A percentile compares a stretch with the other conserved stretches of the same genome.
phyloP scores from a whole-genome alignment of 2,888 invertebrate species.

The Chloromyia formosa region DNA sequence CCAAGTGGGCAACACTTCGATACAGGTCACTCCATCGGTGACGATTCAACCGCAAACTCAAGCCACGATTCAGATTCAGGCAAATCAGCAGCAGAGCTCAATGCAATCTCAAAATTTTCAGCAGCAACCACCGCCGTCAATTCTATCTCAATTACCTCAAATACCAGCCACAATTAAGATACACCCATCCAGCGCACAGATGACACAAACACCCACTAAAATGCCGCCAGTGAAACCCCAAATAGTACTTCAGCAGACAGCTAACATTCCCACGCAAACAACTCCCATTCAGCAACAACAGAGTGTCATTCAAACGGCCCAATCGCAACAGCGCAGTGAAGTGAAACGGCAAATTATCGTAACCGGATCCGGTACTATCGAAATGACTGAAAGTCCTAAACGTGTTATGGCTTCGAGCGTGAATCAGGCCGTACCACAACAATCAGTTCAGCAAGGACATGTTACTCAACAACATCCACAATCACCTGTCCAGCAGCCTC shows the following conservation, averaged over 20 bases:
- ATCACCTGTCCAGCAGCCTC: neutral
- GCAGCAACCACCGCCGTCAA: conserved; percentile 52
- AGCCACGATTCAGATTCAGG: conserved; percentile 51
- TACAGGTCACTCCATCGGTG: conserved; percentile 51
- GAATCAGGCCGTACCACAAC: conserved; percentile 23
- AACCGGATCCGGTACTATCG: conserved; percentile 51
- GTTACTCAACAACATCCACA: neutral
- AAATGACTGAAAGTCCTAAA: conserved; percentile 45
- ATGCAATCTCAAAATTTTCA: conserved; percentile 48
- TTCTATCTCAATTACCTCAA: conserved; percentile 59
- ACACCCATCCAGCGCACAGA: conserved; percentile 57
- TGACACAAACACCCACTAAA: neutral
- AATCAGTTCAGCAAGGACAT: neutral
- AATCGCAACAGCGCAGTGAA: conserved; percentile 4
- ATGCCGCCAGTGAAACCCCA: neutral
- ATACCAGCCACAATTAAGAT: conserved; percentile 64
- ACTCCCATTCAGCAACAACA: conserved; percentile 14
- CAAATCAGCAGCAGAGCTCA: conserved; percentile 19
- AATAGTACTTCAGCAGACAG: conserved; percentile 15
- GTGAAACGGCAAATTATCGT: conserved; percentile 47
- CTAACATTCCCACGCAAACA: neutral
- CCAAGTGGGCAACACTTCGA: conserved; percentile 54
- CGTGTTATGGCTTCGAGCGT: neutral
- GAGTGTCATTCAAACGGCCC: conserved; percentile 17
- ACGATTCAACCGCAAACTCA: conserved; percentile 54